These are phyloP conservation scores for Poecilia velifera DNA, from an alignment of 2,797 vertebrate species.

Conservation along the genomic window DNA sequence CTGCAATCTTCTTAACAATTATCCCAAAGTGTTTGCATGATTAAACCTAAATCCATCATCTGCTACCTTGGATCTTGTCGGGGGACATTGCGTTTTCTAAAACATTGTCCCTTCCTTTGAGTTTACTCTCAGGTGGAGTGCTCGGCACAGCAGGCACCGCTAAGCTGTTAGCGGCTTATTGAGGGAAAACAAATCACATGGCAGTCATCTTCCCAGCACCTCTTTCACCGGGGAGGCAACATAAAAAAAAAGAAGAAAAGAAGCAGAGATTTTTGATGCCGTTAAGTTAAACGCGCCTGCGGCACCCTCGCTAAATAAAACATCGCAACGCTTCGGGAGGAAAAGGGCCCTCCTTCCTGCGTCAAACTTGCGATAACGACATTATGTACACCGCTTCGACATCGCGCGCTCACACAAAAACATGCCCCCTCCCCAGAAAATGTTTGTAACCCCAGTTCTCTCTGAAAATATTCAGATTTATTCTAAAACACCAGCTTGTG, in stretches of 20 bases:
- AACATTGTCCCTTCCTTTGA: not conserved
- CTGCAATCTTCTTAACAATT: constrained; percentile 56
- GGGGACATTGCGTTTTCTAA: constrained; percentile 18
- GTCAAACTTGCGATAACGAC: not conserved
- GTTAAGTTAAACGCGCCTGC: constrained; percentile 72
- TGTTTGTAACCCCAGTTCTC: not conserved
- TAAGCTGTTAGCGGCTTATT: constrained; percentile 46
- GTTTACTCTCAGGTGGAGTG: constrained; percentile 29
- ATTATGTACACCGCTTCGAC: constrained; percentile 6
- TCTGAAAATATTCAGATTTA: not conserved
- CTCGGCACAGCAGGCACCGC: constrained; percentile 25
- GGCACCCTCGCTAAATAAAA: constrained; percentile 76
- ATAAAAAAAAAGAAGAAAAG: not conserved
- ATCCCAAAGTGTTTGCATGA: constrained; percentile 32
- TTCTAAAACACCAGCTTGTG: not conserved
- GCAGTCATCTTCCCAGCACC: constrained; percentile 34
- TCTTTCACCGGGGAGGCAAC: not conserved
- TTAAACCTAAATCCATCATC: constrained; percentile 34
- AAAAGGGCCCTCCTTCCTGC: not conserved
- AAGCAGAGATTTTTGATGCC: constrained; percentile 60
- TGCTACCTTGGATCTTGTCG: constrained; percentile 19
- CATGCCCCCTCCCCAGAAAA: not conserved
- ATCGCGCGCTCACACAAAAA: constrained; percentile 26
- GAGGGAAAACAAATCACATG: constrained; percentile 54
- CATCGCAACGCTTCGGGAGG: constrained; percentile 63